Evolutionary conservation across 2,888 invertebrate species (phyloP).

Genomic region (Villa cingulata): DNA sequence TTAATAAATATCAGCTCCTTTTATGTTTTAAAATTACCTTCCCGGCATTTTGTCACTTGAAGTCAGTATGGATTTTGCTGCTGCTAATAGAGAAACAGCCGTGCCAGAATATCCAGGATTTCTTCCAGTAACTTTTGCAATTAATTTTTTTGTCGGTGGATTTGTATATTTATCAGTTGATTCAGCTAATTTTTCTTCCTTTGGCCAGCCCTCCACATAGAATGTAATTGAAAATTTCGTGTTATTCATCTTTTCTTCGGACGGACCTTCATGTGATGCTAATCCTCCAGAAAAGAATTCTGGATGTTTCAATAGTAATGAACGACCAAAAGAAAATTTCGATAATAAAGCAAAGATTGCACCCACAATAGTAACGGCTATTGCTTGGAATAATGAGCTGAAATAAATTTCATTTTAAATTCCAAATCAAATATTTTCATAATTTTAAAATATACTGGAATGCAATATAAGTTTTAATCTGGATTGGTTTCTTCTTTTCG

Average conservation of each 20-base stretch:
- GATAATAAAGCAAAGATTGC: conserved; percentile 47
- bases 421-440: background rate
- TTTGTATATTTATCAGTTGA: conserved; percentile 37
- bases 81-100: conserved; percentile 53
- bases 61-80: conserved; percentile 60
- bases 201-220: conserved; percentile 65
- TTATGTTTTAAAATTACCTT: conserved; percentile 38
- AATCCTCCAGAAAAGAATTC: conserved; percentile 57
- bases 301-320: conserved; percentile 54
- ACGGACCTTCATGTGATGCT: conserved; percentile 52
- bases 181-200: conserved; percentile 42
- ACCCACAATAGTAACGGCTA: conserved; percentile 43
- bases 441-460: conserved; percentile 25
- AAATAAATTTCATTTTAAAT: conserved; percentile 8
- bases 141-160: conserved; percentile 49
- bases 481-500: conserved; percentile 58
- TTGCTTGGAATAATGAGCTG: conserved; percentile 39
- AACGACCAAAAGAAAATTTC: conserved; percentile 47
- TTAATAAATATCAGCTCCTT: conserved; percentile 25
- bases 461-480: conserved; percentile 61
- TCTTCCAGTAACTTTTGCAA: conserved; percentile 44
- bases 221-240: conserved; percentile 54
- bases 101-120: conserved; percentile 68
- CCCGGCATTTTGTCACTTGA: conserved; percentile 64
- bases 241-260: conserved; percentile 44